Conservation (phyloP, 1,140 invertebrate genomes). For the Linepithema humile region DNA sequence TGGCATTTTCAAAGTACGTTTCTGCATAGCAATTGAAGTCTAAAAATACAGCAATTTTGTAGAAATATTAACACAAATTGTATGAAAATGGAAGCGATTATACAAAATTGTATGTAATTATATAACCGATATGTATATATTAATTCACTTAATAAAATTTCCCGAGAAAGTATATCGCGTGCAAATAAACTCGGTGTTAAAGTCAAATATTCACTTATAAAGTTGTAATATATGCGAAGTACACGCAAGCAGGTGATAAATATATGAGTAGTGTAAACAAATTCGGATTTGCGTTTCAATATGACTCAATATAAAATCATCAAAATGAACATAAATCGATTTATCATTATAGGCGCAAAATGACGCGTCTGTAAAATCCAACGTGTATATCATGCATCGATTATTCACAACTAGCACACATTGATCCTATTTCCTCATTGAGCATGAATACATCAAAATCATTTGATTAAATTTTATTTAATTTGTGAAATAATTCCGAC, state of each 20-base stretch:
- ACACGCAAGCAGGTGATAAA: not conserved
- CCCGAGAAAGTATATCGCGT: not conserved
- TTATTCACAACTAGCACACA: conserved; percentile 17
- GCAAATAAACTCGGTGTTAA: conserved; percentile 17
- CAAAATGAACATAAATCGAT: conserved; percentile 37
- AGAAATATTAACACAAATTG: not conserved
- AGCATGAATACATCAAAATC: conserved; percentile 12
- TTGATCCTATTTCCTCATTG: not conserved
- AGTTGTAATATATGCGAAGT: conserved; percentile 4
- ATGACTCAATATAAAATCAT: not conserved
- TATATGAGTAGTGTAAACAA: conserved; percentile 3
- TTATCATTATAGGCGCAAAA: conserved; percentile 4
- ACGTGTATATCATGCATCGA: not conserved
- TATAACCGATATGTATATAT: not conserved
- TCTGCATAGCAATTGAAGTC: not conserved
- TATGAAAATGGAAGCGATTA: not conserved
- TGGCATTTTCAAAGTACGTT: not conserved
- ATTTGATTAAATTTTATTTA: not conserved
- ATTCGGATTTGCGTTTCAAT: conserved; percentile 15
- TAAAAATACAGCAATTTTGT: not conserved
- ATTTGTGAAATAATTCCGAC: not conserved
- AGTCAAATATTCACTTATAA: conserved; percentile 28
- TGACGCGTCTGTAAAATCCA: not conserved
- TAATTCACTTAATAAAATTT: not conserved
- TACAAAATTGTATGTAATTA: not conserved